These are phyloP conservation scores for Miltochrista miniata DNA, from an alignment of 2,888 invertebrate genomes.

Conservation along the genomic window DNA sequence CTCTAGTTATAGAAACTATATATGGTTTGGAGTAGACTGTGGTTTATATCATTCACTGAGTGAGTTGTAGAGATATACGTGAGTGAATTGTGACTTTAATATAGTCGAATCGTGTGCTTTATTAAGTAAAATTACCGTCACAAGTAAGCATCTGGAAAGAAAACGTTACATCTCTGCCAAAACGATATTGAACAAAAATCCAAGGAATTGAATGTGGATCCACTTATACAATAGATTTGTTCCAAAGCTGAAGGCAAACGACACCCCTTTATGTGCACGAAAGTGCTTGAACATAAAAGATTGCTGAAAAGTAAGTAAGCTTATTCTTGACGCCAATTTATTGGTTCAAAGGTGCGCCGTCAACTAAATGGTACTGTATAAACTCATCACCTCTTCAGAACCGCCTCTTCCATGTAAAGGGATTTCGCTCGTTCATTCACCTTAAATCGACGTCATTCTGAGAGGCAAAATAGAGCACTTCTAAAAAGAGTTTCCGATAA, in stretches of 20 bases:
- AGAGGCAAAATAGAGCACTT: conserved; percentile 78
- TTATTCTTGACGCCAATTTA: conserved; percentile 68
- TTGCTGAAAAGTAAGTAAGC: conserved; percentile 55
- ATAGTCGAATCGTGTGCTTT: neutral
- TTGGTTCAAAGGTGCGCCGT: conserved; percentile 74
- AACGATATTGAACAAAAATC: conserved; percentile 32
- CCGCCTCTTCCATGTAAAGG: conserved; percentile 80
- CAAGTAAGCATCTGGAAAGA: conserved; percentile 12
- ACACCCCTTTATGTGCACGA: conserved; percentile 7
- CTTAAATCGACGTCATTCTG: conserved; percentile 80
- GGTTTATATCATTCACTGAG: no score
- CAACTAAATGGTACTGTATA: conserved; percentile 76
- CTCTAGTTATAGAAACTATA: no score
- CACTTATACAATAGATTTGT: conserved; percentile 43
- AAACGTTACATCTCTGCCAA: conserved; percentile 32
- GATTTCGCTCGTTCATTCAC: conserved; percentile 80
- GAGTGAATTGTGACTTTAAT: neutral
- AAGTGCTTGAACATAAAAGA: conserved; percentile 46
- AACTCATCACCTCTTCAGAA: conserved; percentile 76
- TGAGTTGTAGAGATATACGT: no score
- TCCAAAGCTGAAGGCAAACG: conserved; percentile 33
- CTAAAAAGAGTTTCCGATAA: conserved; percentile 77
- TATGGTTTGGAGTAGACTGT: no score
- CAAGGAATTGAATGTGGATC: conserved; percentile 32
- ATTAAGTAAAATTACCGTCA: neutral